Evolutionary conservation across 2,113 vertebrate species (phyloP), one percentile per base, ranked within the genome.

Genomic region (Rhinichthys klamathensis): DNA sequence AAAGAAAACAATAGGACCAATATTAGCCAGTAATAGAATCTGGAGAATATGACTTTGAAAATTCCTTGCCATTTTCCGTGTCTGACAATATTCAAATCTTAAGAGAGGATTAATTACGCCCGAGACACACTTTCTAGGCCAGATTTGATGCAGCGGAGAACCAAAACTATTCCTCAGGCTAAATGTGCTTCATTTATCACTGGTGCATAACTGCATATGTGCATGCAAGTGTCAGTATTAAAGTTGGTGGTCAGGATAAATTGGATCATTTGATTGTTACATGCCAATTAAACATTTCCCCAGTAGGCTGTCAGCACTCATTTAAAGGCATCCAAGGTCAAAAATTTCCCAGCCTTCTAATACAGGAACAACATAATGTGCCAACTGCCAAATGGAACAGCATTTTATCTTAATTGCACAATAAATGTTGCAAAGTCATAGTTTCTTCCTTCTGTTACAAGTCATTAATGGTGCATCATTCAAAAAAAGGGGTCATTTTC

Each of bases 381-480:
- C 38, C 54, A 23, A 41, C 11, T 2, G 32, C 49, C 5, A 41
- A 85, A 81, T 46, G 72, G n/a, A 3, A 74, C 4, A 27, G 41
- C 23, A 49, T 74, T 23, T 25, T 74, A 46, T 27, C n/a, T 49
- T 74, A 25, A 46, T 46, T 8, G 70, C n/a, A 73, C 38, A 44
- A 11, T 25, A 46, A 15, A 74, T 46, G 70, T 56, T 6, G 27
- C 74, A 87, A 73, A 83, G 32, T 51, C 7, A 30, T 69, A 61
- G 54, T 38, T 67, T 81, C 54, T 75, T 76, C 41, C 1, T 32
- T 49, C 41, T 74, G 88, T 92, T 88, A 84, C 69, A 90, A 89
- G 65, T 82, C 60, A 85, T 61, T 84, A 56, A 56, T 78, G 84
- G 82, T 76, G 25, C n/a, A n/a, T 65, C 35, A 63, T 73, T 25